phyloP scores from a whole-genome alignment of 1,140 invertebrate genomes.

The Eupristina koningsbergeri region DNA sequence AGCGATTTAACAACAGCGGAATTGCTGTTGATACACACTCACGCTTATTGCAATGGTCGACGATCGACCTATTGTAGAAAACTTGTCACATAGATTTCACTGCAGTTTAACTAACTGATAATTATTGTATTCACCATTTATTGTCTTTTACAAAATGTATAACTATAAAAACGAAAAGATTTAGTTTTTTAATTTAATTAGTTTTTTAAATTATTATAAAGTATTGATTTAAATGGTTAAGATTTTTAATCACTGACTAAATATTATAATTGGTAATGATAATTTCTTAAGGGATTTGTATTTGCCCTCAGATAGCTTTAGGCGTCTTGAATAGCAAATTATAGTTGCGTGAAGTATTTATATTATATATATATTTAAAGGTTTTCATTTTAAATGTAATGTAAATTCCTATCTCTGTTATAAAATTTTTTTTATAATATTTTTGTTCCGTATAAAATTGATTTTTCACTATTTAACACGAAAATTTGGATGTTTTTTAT shows the following conservation, averaged over 20 bases:
- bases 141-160: no score
- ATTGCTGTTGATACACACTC: not conserved
- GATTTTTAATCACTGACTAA: not conserved
- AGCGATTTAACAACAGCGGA: not conserved
- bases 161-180: no score
- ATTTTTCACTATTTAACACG: not conserved
- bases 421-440: not conserved
- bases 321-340: conserved; percentile 3
- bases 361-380: not conserved
- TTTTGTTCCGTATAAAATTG: not conserved
- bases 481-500: not conserved
- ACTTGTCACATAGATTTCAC: not conserved
- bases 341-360: conserved; percentile 3
- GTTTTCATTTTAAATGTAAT: not conserved
- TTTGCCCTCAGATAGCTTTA: not conserved
- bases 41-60: not conserved
- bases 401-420: not conserved
- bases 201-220: no score
- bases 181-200: no score
- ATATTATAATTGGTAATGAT: no score
- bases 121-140: conserved; percentile 5
- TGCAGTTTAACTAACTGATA: not conserved
- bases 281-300: not conserved
- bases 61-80: not conserved
- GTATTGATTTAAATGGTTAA: no score